A percentile compares a stretch with the other conserved stretches of the same genome.
Evolutionary conservation across 2,888 invertebrate genomes (phyloP).

Genomic region (Adelognathus sp.): DNA sequence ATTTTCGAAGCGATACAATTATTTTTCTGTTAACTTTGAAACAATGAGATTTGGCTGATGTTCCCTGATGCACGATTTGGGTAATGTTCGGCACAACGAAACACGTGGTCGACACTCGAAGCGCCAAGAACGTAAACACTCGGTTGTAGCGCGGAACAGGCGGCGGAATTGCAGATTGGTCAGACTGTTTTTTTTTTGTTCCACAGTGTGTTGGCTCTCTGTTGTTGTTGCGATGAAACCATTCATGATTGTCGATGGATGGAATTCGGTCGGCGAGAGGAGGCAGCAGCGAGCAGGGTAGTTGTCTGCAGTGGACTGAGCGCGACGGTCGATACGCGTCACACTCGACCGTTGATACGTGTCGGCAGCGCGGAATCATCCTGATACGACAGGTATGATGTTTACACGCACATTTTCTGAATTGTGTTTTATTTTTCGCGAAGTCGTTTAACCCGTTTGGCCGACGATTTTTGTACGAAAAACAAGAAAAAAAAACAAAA

Average conservation of each 20-base stretch:
- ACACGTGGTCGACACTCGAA: conserved; percentile 5
- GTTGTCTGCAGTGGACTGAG: not conserved
- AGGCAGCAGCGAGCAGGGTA: not conserved
- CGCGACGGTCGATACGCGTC: not conserved
- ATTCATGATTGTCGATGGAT: not conserved
- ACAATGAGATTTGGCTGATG: not conserved
- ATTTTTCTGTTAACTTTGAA: not conserved
- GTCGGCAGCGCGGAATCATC: not conserved
- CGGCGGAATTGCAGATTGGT: not conserved
- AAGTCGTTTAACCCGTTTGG: too few species aligned
- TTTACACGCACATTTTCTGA: not conserved
- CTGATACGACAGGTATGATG: not conserved
- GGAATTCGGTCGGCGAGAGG: not conserved
- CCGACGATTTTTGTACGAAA: too few species aligned
- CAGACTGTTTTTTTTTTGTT: not conserved
- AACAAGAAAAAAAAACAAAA: too few species aligned
- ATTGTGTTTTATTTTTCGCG: not conserved
- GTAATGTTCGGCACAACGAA: not conserved
- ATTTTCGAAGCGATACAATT: not conserved
- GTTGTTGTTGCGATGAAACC: not conserved
- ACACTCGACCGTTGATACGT: not conserved
- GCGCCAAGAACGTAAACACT: conserved; percentile 6
- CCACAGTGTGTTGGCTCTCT: not conserved
- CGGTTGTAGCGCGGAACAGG: not conserved
- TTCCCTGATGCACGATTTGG: too few species aligned